Evolutionary conservation across 2,113 vertebrate species (phyloP).

Genomic region (Phaethon lepturus): DNA sequence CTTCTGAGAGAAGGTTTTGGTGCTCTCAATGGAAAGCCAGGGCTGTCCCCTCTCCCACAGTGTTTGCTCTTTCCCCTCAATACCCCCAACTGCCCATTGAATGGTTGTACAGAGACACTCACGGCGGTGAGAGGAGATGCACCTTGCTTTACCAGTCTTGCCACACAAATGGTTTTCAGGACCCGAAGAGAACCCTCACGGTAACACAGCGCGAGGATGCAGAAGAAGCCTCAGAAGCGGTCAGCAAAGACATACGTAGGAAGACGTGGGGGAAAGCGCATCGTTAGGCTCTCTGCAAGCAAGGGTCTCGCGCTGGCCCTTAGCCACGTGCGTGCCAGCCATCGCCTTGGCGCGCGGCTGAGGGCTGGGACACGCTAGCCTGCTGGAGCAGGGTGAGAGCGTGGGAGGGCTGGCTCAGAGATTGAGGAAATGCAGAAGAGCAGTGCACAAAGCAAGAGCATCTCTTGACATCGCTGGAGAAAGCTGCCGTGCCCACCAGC

Average conservation of each 20-base stretch:
- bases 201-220: neutral
- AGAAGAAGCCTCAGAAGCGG: neutral
- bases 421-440: neutral
- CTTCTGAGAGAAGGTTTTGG: neutral
- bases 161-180: neutral
- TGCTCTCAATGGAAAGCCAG: neutral
- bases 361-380: accelerated
- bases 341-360: neutral
- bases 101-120: neutral
- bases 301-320: neutral
- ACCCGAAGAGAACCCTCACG: accelerated
- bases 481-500: neutral
- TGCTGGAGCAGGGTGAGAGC: neutral
- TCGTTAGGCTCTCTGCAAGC: neutral
- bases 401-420: neutral
- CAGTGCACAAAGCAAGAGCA: neutral
- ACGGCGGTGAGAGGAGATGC: accelerated
- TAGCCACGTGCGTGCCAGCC: accelerated
- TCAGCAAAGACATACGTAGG: neutral
- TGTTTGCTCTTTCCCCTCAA: neutral
- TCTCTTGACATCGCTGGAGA: neutral
- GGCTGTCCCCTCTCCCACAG: neutral
- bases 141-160: neutral
- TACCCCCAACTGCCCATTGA: neutral
- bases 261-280: neutral